Percentiles rank a stretch among this genome's conserved stretches.
Evolutionary conservation across 2,888 invertebrate genomes (phyloP).

Genomic region (Zeuzera pyrina): DNA sequence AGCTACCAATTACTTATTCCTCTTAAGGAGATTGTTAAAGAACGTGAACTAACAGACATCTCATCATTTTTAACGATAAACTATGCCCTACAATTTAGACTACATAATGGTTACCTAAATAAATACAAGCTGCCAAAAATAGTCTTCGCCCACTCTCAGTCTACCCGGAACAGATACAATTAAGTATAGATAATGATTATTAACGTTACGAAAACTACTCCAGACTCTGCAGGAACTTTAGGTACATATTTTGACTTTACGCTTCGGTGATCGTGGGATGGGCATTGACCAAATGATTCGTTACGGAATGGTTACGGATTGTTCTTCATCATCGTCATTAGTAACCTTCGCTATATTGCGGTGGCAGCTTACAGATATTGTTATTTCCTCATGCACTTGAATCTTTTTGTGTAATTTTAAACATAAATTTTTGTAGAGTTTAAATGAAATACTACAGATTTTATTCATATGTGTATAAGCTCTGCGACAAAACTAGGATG

Average conservation of each 20-base stretch:
- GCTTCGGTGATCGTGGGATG: conserved; percentile 25
- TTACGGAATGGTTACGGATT: conserved; percentile 28
- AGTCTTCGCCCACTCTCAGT: conserved; percentile 37
- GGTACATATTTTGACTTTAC: conserved; percentile 18
- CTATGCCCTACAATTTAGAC: conserved; percentile 30
- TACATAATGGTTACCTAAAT: conserved; percentile 17
- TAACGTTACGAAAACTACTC: not conserved
- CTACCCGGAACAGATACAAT: conserved; percentile 31
- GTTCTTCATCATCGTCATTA: conserved; percentile 25
- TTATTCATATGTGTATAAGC: no score
- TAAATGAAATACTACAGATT: no score
- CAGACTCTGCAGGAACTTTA: no score
- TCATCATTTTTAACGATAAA: no score
- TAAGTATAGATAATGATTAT: not conserved
- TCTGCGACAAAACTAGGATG: no score
- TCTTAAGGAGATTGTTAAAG: no score
- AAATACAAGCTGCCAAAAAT: conserved; percentile 48
- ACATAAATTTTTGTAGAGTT: no score
- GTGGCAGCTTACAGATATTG: not conserved
- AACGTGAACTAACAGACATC: no score
- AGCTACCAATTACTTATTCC: no score
- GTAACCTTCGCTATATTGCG: conserved; percentile 11
- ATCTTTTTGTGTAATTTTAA: no score
- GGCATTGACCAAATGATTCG: conserved; percentile 27
- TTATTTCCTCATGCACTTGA: no score